These are phyloP conservation scores for Beroe forskalii DNA, from an alignment of 37 sponge, comb jelly and placozoan genomes.

Conservation along the genomic window DNA sequence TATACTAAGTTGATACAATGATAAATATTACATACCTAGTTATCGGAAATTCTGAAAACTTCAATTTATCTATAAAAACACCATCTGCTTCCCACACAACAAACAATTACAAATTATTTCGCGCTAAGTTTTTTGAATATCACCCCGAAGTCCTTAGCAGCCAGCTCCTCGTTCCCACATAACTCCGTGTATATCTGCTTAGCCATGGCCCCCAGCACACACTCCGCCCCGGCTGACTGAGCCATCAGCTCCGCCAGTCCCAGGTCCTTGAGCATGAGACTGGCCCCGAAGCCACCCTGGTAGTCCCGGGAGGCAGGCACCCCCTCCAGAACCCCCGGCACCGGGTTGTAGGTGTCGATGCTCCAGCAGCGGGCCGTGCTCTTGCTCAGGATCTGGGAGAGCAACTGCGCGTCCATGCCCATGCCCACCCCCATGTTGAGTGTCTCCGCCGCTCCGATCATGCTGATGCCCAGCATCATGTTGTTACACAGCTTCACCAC, in stretches of 20 bases:
- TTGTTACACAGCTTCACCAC: constrained; percentile 96
- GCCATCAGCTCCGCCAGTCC: constrained; percentile 81
- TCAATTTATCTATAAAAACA: too few relatives aligned
- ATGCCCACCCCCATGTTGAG: constrained; percentile 88
- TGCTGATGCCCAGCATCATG: constrained; percentile 90
- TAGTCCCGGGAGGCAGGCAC: constrained; percentile 89
- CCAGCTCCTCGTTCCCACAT: constrained; percentile 73
- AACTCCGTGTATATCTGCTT: constrained; percentile 81
- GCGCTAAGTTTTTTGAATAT: constrained; percentile 37
- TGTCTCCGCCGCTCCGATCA: constrained; percentile 92
- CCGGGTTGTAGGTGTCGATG: constrained; percentile 88
- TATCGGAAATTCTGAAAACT: too few relatives aligned
- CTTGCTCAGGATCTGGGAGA: constrained; percentile 80
- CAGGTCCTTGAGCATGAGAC: constrained; percentile 92
- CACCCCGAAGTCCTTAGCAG: constrained; percentile 78
- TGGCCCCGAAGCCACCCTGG: constrained; percentile 92
- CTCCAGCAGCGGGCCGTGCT: constrained; percentile 91
- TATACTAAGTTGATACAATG: too few relatives aligned
- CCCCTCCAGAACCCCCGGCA: constrained; percentile 92
- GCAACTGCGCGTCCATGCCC: constrained; percentile 86
- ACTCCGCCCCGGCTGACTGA: constrained; percentile 49
- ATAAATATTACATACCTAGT: too few relatives aligned
- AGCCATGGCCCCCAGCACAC: constrained; percentile 79
- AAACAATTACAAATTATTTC: too few relatives aligned
- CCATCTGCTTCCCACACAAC: too few relatives aligned